These are phyloP conservation scores for Tonatia bakeri DNA, from an alignment of 2,113 vertebrate genomes.

Conservation along the genomic window DNA sequence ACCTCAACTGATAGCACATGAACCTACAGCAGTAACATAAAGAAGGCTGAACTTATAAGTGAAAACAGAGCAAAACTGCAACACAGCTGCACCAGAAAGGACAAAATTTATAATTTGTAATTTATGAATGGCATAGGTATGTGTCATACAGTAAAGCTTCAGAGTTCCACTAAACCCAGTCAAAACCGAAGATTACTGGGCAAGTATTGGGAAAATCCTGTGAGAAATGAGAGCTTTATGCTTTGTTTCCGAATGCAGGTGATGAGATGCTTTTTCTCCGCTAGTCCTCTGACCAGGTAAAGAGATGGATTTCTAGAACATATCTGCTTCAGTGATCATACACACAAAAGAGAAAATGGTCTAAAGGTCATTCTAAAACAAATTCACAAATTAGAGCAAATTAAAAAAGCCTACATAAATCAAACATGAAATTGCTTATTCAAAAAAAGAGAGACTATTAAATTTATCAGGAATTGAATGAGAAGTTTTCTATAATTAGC, in stretches of 20 bases:
- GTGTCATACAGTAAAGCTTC: neutral
- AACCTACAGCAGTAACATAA: neutral
- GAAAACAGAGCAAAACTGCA: neutral
- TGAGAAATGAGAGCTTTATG: neutral
- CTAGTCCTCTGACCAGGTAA: neutral
- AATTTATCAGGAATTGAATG: neutral
- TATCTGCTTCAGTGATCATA: neutral
- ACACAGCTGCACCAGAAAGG: neutral
- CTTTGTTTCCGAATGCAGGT: neutral
- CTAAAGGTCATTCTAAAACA: neutral
- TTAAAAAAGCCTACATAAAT: neutral
- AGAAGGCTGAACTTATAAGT: neutral
- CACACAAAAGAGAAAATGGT: neutral
- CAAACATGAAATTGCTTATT: neutral
- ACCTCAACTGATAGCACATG: neutral
- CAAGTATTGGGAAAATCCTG: neutral
- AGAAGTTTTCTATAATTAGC: neutral
- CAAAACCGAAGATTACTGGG: neutral
- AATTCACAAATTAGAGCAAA: neutral
- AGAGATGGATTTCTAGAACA: neutral
- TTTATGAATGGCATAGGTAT: neutral
- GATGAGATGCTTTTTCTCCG: neutral
- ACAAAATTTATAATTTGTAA: neutral
- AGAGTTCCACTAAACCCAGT: neutral
- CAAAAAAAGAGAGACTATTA: neutral